A percentile compares a stretch with the other conserved stretches of the same genome.
Conservation (phyloP, 2,113 vertebrate species). For the Misgurnus mizolepis region DNA sequence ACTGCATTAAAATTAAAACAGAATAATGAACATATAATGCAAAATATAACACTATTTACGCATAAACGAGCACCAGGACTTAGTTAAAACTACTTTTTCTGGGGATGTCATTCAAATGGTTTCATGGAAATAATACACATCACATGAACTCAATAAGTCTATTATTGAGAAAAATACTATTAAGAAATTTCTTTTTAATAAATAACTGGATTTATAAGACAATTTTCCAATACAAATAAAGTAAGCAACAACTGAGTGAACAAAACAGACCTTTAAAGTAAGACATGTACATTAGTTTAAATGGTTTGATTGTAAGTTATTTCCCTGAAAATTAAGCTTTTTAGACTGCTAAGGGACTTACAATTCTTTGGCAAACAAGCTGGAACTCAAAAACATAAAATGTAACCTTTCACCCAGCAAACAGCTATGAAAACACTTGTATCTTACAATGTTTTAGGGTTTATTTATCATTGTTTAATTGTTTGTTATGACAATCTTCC, state of each 20-base stretch:
- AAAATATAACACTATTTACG: too few relatives aligned
- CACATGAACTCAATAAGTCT: too few relatives aligned
- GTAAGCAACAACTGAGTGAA: background rate
- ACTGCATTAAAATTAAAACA: too few relatives aligned
- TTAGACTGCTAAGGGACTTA: conserved; percentile 21
- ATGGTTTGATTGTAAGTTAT: background rate
- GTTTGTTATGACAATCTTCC: conserved; percentile 4
- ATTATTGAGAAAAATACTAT: too few relatives aligned
- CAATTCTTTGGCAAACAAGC: conserved; percentile 31
- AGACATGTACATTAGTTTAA: background rate
- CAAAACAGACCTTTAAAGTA: background rate
- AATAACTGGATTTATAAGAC: background rate
- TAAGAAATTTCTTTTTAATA: background rate
- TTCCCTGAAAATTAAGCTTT: conserved; percentile 20
- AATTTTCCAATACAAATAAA: background rate
- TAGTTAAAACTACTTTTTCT: too few relatives aligned
- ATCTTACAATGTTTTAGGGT: background rate
- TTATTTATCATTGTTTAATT: background rate
- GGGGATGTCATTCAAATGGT: too few relatives aligned
- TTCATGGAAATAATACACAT: too few relatives aligned
- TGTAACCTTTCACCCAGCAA: conserved; percentile 1
- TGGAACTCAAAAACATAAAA: background rate
- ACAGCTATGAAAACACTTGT: background rate
- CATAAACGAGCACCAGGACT: too few relatives aligned
- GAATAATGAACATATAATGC: too few relatives aligned